Conservation (phyloP, 2,888 invertebrate genomes). For the Sarcophaga carnaria region DNA sequence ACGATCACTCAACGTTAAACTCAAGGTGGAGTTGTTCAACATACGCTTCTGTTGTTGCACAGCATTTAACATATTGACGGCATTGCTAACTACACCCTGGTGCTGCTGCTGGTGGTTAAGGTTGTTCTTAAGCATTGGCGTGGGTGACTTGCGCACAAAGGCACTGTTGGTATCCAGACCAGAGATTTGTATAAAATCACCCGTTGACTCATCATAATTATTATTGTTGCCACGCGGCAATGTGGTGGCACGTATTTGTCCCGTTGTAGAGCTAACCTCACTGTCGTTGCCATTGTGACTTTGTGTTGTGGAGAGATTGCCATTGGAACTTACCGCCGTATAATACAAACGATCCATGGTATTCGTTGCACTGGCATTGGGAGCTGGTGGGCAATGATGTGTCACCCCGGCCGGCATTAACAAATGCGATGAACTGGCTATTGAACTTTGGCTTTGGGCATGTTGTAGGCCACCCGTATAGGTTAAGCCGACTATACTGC, state of each 20-base stretch:
- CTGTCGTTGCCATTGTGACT: constrained; percentile 75
- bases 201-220: constrained; percentile 79
- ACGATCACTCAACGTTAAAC: constrained; percentile 76
- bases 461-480: constrained; percentile 78
- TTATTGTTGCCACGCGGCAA: constrained; percentile 86
- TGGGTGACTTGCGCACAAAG: constrained; percentile 83
- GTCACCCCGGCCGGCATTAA: constrained; percentile 73
- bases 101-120: constrained; percentile 71
- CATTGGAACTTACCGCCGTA: constrained; percentile 74
- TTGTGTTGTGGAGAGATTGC: constrained; percentile 63
- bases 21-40: constrained; percentile 82
- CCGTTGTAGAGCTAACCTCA: constrained; percentile 69
- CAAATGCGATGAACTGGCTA: constrained; percentile 78
- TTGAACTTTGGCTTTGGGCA: constrained; percentile 81
- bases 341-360: constrained; percentile 76
- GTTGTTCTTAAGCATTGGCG: constrained; percentile 80
- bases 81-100: constrained; percentile 72
- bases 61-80: constrained; percentile 62
- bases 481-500: constrained; percentile 74
- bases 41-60: constrained; percentile 64
- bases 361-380: constrained; percentile 77
- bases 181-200: constrained; percentile 85
- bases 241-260: constrained; percentile 85
- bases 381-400: constrained; percentile 79
- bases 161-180: constrained; percentile 84